phyloP scores from a whole-genome alignment of 2,113 vertebrate genomes.

The Crotalus viridis region DNA sequence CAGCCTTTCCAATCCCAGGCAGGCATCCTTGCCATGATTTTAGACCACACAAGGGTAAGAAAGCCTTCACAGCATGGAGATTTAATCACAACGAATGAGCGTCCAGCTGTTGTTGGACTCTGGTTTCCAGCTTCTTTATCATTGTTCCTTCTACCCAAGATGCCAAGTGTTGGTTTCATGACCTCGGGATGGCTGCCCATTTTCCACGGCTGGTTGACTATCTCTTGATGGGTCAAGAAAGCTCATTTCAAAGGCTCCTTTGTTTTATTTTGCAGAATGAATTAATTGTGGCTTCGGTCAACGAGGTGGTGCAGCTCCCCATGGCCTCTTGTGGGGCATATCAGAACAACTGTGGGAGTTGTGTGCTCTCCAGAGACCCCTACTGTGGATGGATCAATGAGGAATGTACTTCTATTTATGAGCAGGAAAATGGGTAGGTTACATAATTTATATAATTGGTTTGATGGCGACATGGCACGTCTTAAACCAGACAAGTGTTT shows the following conservation, averaged over 20 bases:
- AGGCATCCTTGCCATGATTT: slow-evolving; percentile 61
- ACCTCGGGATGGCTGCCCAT: neutral
- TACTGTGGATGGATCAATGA: slow-evolving; percentile 68
- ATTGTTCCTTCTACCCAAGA: neutral
- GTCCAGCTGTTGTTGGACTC: neutral
- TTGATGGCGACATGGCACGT: neutral
- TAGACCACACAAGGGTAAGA: slow-evolving; percentile 69
- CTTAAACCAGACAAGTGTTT: neutral
- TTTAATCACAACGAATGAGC: neutral
- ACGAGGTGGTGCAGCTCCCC: slow-evolving; percentile 67
- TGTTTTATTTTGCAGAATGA: slow-evolving; percentile 50
- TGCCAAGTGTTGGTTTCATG: neutral
- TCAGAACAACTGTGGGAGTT: slow-evolving; percentile 66
- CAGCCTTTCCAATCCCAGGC: slow-evolving; percentile 64
- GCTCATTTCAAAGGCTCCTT: fast-evolving
- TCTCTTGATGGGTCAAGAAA: neutral
- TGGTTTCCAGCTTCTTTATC: neutral
- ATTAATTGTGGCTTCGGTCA: slow-evolving; percentile 65
- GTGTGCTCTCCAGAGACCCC: slow-evolving; percentile 73
- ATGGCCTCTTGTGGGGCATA: slow-evolving; percentile 69
- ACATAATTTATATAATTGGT: neutral
- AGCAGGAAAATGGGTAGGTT: slow-evolving; percentile 31
- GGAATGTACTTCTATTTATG: slow-evolving; percentile 58
- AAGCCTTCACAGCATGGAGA: too few species aligned
- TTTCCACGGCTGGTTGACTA: neutral